Base-by-base conservation (phyloP, 2,113 vertebrate species). In the Percina caprodes region DNA sequence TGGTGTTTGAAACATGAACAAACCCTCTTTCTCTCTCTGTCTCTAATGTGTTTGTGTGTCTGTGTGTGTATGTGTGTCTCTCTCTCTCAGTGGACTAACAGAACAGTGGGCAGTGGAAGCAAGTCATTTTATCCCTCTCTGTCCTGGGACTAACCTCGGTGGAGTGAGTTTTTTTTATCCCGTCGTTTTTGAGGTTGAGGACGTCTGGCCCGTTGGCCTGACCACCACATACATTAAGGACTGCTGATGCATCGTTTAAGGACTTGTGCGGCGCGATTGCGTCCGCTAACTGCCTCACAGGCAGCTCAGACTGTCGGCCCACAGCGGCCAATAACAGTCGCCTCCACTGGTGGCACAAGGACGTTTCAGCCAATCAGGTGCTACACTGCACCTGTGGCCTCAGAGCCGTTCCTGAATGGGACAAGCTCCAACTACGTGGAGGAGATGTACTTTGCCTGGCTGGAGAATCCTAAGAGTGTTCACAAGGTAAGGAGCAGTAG, bases 381-480 rank as follows among this genome's bases (percentile, higher is more conserved):
- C 94, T 99, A 96, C 85, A 95, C 97, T 0, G 94, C 97, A 62
- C 98, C 98, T 0, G 97, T 97, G 91, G 97, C 98, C 66, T 96
- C 97, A 0, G 98, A 99, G 89, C 98, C 98, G 1, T 99, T 99
- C 91, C 93, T 99, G 68, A 99, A 97, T 9, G 98, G 98, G 91
- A 99, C 98, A 62, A 99, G 97, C 94, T 98, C 97, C 39, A 99
- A 99, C 94, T 99, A 99, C 82, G 97, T 99, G 93, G 98, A 99
- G 94, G 98, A 99, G 93, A 99, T 99, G 98, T 99, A 99, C 94
- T 98, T 95, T 84, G 97, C 98, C 61, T 99, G 98, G 98, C 93
- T 99, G 95, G 98, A 99, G 93, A 95, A 99, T 77, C 98, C 98
- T 82, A 98, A 98, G 95, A 99, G 98, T 92, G 98, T 99, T 59